phyloP scores from a whole-genome alignment of 2,113 vertebrate species.

The Grallaria varia region DNA sequence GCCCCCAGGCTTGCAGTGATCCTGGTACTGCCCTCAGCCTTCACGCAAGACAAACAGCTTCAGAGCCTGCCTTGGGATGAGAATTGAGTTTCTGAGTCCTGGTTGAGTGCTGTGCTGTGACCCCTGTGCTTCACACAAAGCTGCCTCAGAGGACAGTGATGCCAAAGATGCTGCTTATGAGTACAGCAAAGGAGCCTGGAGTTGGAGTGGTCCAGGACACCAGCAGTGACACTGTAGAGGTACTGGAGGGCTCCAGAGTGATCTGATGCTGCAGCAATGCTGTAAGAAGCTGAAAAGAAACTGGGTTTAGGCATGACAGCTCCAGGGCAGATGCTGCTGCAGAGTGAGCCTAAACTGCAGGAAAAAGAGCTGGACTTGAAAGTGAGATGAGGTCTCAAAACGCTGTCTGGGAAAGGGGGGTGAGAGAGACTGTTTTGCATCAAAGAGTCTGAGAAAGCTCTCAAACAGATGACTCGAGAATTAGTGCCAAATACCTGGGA shows the following conservation, averaged over 20 bases:
- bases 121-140: neutral
- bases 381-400: neutral
- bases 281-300: neutral
- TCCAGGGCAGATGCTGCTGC: conserved; percentile 19
- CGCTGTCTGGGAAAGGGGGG: neutral
- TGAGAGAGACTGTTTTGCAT: neutral
- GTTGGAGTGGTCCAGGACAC: neutral
- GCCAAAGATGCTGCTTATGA: neutral
- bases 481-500: conserved; percentile 58
- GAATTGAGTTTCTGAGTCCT: neutral
- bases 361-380: neutral
- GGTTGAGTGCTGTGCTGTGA: neutral
- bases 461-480: conserved; percentile 44
- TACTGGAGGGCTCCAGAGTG: neutral
- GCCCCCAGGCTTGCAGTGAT: neutral
- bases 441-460: conserved; percentile 1
- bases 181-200: neutral
- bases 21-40: neutral
- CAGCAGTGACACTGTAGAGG: neutral
- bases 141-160: neutral
- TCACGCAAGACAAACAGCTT: neutral
- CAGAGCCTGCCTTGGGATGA: neutral
- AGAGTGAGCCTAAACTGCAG: neutral
- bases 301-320: neutral
- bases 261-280: conserved; percentile 7